These are phyloP conservation scores for Empis livida DNA, from an alignment of 2,888 invertebrate species.

Conservation along the genomic window DNA sequence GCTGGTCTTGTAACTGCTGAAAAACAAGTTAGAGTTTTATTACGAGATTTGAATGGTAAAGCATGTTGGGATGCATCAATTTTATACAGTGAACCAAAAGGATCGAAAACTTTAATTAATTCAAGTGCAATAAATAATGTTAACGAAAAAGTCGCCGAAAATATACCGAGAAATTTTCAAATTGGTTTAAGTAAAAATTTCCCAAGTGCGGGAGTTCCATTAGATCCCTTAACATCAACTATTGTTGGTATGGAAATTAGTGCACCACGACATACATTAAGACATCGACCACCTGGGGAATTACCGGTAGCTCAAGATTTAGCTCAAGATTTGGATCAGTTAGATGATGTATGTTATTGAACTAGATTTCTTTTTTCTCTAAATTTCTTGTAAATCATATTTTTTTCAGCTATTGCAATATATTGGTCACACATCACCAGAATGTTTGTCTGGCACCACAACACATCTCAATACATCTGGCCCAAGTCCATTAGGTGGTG, in stretches of 20 bases:
- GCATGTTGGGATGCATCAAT: slow-evolving; percentile 94
- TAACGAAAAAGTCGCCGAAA: background rate
- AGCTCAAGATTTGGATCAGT: slow-evolving; percentile 78
- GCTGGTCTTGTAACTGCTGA: slow-evolving; percentile 66
- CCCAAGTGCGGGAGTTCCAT: slow-evolving; percentile 11
- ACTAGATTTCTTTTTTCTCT: slow-evolving; percentile 5
- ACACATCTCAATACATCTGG: slow-evolving; percentile 68
- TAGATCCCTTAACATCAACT: slow-evolving; percentile 34
- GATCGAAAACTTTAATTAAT: slow-evolving; percentile 6
- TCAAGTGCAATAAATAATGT: background rate
- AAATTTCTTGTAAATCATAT: slow-evolving; percentile 5
- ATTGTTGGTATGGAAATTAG: slow-evolving; percentile 39
- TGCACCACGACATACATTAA: slow-evolving; percentile 54
- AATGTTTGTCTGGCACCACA: slow-evolving; percentile 55
- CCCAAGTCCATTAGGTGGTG: slow-evolving; percentile 56
- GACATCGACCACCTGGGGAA: slow-evolving; percentile 59
- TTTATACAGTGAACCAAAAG: slow-evolving; percentile 62
- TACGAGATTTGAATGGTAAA: slow-evolving; percentile 86
- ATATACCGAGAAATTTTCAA: background rate
- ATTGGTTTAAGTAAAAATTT: slow-evolving; percentile 11
- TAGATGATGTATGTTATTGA: slow-evolving; percentile 67
- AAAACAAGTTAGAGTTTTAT: slow-evolving; percentile 71
- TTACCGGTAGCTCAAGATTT: slow-evolving; percentile 71
- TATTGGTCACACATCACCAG: slow-evolving; percentile 84
- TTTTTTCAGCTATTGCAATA: slow-evolving; percentile 64